phyloP scores from a whole-genome alignment of 2,797 vertebrate genomes.

The Pseudochromis fuscus region DNA sequence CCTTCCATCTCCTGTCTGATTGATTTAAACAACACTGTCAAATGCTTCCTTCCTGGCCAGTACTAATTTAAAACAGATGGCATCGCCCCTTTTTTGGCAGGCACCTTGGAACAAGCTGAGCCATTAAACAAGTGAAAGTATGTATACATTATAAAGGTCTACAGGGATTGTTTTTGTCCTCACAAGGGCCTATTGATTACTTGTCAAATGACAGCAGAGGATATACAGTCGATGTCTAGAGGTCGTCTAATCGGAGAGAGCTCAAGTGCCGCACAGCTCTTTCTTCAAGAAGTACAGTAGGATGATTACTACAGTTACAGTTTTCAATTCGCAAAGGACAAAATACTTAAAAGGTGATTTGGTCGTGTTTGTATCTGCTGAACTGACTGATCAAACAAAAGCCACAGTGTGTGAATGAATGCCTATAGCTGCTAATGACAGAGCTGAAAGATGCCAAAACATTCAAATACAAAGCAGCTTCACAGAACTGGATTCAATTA shows the following conservation, averaged over 20 bases:
- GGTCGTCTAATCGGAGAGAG: slow-evolving; percentile 47
- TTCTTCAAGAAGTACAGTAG: background rate
- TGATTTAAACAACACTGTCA: slow-evolving; percentile 79
- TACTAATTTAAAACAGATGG: slow-evolving; percentile 77
- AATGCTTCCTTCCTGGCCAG: slow-evolving; percentile 60
- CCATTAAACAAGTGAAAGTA: slow-evolving; percentile 68
- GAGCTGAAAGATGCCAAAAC: slow-evolving; percentile 23
- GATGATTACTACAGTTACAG: background rate
- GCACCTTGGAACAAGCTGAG: slow-evolving; percentile 53
- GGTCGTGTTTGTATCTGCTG: slow-evolving; percentile 4
- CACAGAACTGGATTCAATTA: slow-evolving; percentile 43
- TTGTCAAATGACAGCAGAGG: slow-evolving; percentile 64
- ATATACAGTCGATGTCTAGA: slow-evolving; percentile 51
- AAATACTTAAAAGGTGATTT: slow-evolving; percentile 22
- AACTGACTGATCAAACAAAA: slow-evolving; percentile 26
- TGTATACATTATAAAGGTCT: slow-evolving; percentile 71
- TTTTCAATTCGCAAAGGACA: slow-evolving; percentile 38
- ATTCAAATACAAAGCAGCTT: slow-evolving; percentile 39
- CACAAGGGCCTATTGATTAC: slow-evolving; percentile 70
- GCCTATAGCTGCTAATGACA: slow-evolving; percentile 21
- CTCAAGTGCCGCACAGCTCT: slow-evolving; percentile 14
- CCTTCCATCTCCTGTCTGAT: slow-evolving; percentile 55
- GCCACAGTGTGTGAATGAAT: background rate
- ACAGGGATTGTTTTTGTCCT: slow-evolving; percentile 66
- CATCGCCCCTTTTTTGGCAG: slow-evolving; percentile 68